phyloP scores from a whole-genome alignment of 2,113 vertebrate species.

The Apodemus sylvaticus region DNA sequence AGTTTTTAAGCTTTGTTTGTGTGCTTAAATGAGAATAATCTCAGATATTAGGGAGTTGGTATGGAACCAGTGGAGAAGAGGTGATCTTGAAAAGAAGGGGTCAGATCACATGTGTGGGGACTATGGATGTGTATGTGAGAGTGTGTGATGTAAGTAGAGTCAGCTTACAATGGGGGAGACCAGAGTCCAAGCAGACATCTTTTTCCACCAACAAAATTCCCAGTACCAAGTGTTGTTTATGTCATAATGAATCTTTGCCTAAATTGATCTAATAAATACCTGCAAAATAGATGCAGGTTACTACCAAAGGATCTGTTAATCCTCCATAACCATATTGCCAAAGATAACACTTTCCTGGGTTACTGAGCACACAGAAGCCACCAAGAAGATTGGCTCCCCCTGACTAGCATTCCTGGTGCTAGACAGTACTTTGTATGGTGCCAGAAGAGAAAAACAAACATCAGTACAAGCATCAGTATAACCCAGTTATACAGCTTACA shows the following conservation, averaged over 20 bases:
- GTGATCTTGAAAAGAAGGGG: not conserved
- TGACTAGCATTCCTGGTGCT: not conserved
- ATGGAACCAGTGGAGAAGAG: not conserved
- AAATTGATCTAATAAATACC: not conserved
- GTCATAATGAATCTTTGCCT: not conserved
- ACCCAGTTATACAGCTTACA: not conserved
- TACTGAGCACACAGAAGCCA: too few relatives aligned
- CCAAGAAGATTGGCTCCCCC: not conserved
- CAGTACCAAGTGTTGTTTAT: not conserved
- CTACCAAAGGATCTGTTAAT: not conserved
- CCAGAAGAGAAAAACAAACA: not conserved
- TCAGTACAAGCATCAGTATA: not conserved
- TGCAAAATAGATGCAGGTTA: not conserved
- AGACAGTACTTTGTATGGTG: not conserved
- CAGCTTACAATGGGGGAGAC: not conserved
- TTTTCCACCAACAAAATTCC: not conserved
- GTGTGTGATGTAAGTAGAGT: too few relatives aligned
- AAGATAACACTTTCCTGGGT: not conserved
- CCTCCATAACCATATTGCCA: not conserved
- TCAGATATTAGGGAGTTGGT: not conserved
- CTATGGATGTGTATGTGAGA: too few relatives aligned
- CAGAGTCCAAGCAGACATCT: not conserved
- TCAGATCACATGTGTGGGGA: too few relatives aligned
- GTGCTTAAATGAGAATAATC: not conserved
- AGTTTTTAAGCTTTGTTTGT: not conserved